Percentiles rank a stretch among this genome's conserved stretches.
These are phyloP conservation scores for Gari tellinella DNA, from an alignment of 2,888 invertebrate genomes.

Conservation along the genomic window DNA sequence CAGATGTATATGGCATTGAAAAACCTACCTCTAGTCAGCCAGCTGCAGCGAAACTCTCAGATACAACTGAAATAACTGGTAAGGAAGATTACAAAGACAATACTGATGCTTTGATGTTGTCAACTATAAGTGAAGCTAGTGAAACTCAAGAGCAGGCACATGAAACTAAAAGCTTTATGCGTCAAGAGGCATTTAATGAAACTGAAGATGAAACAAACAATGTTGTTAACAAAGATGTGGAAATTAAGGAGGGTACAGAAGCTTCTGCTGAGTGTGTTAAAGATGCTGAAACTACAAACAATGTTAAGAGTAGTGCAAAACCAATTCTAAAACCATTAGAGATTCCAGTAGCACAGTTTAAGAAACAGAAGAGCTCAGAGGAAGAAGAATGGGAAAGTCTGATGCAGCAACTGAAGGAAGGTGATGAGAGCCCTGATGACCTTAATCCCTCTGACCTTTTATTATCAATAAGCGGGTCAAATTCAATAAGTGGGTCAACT, in stretches of 20 bases:
- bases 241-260: background rate
- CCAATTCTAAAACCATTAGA: conserved; percentile 52
- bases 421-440: conserved; percentile 57
- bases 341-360: conserved; percentile 32
- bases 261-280: no score
- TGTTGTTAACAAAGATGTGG: background rate
- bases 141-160: background rate
- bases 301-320: conserved; percentile 6
- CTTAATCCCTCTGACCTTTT: conserved; percentile 54
- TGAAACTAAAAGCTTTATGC: conserved; percentile 14
- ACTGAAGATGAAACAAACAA: background rate
- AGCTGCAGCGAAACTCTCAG: conserved; percentile 8
- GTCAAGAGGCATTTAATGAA: conserved; percentile 1
- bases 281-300: background rate
- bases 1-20: background rate
- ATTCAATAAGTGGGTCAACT: conserved; percentile 19
- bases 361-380: conserved; percentile 33
- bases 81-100: background rate
- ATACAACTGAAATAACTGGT: background rate
- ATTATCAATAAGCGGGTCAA: conserved; percentile 35
- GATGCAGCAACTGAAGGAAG: conserved; percentile 53
- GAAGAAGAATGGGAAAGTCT: conserved; percentile 57
- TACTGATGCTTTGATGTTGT: background rate
- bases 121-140: conserved; percentile 1
- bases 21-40: conserved; percentile 3